phyloP scores from a whole-genome alignment of 1,140 invertebrate genomes.

The Apis dorsata region DNA sequence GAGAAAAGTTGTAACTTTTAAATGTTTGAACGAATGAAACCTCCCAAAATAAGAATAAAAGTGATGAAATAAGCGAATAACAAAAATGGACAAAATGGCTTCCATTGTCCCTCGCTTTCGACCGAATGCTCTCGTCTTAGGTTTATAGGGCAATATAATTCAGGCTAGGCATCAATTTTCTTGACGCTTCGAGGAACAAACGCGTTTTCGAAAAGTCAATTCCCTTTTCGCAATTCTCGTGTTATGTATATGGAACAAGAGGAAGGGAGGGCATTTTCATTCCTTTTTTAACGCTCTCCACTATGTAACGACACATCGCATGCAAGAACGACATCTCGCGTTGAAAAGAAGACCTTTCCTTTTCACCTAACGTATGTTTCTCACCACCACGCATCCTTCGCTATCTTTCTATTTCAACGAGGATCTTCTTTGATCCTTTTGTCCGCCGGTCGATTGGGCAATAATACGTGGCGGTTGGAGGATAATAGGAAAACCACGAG shows the following conservation, averaged over 20 bases:
- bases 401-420: too few species aligned
- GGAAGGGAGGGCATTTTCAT: neutral
- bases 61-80: neutral
- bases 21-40: too few species aligned
- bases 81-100: neutral
- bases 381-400: neutral
- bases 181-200: neutral
- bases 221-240: neutral
- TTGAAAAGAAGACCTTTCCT: neutral
- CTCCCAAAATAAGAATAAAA: too few species aligned
- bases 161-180: neutral
- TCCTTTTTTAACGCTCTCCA: neutral
- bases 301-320: neutral
- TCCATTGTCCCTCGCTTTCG: neutral
- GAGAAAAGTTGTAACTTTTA: too few species aligned
- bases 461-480: constrained; percentile 14
- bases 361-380: neutral
- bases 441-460: neutral
- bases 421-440: constrained; percentile 28
- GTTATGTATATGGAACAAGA: neutral
- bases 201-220: neutral
- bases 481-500: constrained; percentile 10
- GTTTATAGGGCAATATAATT: neutral
- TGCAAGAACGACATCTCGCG: neutral
- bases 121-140: neutral